Evolutionary conservation across 2,797 vertebrate species (phyloP).

Genomic region (Taenioides sp.): DNA sequence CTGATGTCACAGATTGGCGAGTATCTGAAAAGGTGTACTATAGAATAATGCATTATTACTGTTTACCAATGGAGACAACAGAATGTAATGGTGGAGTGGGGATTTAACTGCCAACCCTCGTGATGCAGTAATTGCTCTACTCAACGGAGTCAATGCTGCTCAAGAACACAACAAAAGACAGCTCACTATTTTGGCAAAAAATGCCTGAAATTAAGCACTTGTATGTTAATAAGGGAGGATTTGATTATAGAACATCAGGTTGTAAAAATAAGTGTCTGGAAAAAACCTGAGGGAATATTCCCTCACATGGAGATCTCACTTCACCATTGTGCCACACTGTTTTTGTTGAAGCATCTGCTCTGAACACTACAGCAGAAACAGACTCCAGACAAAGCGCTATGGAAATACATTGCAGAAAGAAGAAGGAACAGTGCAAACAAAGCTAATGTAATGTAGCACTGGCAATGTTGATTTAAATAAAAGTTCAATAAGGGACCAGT

Average conservation of each 20-base stretch:
- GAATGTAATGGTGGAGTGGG: background rate
- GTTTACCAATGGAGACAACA: background rate
- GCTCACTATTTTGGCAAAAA: background rate
- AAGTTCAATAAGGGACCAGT: background rate
- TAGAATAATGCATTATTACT: too few species aligned
- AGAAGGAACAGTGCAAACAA: background rate
- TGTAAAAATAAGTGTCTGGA: background rate
- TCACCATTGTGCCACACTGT: conserved; percentile 19
- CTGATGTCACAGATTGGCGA: too few species aligned
- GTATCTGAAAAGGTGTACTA: too few species aligned
- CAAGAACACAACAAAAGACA: background rate
- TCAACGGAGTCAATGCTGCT: too few species aligned
- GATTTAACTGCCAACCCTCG: too few species aligned
- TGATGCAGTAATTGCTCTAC: background rate
- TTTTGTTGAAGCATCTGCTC: conserved; percentile 49
- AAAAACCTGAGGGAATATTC: background rate
- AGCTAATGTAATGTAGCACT: background rate
- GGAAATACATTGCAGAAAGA: background rate
- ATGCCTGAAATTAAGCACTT: background rate
- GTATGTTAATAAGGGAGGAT: background rate
- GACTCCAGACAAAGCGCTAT: background rate
- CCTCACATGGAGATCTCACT: conserved; percentile 4
- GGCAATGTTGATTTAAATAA: background rate
- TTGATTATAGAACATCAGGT: background rate
- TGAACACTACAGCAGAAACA: conserved; percentile 1